phyloP scores from a whole-genome alignment of 2,113 vertebrate genomes.

The Tonatia bakeri region DNA sequence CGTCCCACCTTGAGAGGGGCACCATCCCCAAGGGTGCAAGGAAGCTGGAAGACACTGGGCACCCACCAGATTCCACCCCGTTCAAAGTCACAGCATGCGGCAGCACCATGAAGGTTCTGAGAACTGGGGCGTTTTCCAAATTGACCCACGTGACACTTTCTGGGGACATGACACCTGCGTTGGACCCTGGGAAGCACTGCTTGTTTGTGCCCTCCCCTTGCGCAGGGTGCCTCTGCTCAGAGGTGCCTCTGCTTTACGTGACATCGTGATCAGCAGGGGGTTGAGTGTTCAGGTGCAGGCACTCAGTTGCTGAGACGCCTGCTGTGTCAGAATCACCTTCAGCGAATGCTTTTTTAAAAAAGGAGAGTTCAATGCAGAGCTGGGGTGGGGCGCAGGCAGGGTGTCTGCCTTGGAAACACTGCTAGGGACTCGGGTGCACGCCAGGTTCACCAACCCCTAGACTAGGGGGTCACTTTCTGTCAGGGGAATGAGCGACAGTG shows the following conservation, averaged over 20 bases:
- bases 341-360: background rate
- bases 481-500: background rate
- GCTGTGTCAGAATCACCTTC: background rate
- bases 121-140: background rate
- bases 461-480: no score
- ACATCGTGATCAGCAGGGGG: background rate
- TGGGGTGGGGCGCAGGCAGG: no score
- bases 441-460: no score
- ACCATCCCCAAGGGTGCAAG: background rate
- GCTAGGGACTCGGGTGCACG: background rate
- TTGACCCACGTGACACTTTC: background rate
- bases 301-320: background rate
- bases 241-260: background rate
- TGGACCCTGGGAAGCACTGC: background rate
- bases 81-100: background rate
- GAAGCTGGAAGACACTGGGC: background rate
- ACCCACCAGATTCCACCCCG: rapidly evolving
- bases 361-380: background rate
- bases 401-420: background rate
- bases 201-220: rapidly evolving
- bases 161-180: background rate
- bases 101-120: background rate
- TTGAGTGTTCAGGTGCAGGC: background rate
- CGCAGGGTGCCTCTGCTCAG: background rate
- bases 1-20: background rate